A percentile compares a stretch with the other conserved stretches of the same genome.
phyloP scores from a whole-genome alignment of 1,140 invertebrate genomes.

The Acromyrmex heyeri region DNA sequence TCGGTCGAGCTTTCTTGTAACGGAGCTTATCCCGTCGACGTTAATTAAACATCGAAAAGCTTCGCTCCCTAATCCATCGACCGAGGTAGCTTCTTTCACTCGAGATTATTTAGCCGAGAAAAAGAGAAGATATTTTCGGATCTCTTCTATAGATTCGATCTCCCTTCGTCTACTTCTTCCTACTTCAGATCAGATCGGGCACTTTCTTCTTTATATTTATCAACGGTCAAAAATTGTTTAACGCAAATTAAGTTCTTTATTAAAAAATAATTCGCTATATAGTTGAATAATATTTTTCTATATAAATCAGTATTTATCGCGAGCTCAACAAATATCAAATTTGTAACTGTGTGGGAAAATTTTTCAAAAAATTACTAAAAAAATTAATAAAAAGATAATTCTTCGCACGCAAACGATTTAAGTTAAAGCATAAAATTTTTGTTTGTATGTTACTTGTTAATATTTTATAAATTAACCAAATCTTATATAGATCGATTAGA shows the following conservation, averaged over 20 bases:
- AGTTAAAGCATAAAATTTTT: not conserved
- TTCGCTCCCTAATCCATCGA: constrained; percentile 63
- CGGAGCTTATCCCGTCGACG: constrained; percentile 66
- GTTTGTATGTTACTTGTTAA: not conserved
- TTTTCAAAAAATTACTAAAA: not conserved
- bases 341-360: not conserved
- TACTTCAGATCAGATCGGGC: not conserved
- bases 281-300: not conserved
- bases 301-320: not conserved
- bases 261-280: not conserved
- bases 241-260: not conserved
- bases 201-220: not conserved
- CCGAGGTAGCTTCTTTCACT: constrained; percentile 62
- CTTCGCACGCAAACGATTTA: not conserved
- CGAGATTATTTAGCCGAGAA: constrained; percentile 54
- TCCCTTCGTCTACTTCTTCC: not conserved
- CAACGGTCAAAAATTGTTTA: not conserved
- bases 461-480: not conserved
- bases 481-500: not conserved
- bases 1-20: constrained; percentile 64
- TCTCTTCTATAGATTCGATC: constrained; percentile 40
- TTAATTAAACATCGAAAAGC: constrained; percentile 70
- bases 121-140: constrained; percentile 29
- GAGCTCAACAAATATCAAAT: not conserved
- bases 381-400: not conserved